A percentile compares a stretch with the other conserved stretches of the same genome.
These are phyloP conservation scores for Temnothorax curvispinosus DNA, from an alignment of 1,140 invertebrate genomes.

Conservation along the genomic window DNA sequence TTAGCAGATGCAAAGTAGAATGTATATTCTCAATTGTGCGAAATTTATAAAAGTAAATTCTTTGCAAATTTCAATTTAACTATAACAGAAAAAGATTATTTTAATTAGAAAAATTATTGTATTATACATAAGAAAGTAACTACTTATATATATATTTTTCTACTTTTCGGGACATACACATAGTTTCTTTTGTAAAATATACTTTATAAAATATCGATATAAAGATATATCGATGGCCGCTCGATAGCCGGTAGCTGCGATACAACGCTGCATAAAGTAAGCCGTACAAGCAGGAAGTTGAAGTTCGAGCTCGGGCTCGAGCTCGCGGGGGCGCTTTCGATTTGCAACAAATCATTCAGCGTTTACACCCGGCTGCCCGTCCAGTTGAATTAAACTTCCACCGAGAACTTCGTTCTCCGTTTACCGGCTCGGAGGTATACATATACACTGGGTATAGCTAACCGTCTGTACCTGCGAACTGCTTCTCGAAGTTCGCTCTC, in stretches of 20 bases:
- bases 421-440: constrained; percentile 65
- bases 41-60: not conserved
- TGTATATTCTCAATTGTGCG: not conserved
- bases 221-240: constrained; percentile 11
- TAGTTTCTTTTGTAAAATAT: not conserved
- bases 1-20: not conserved
- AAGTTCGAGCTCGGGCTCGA: constrained; percentile 28
- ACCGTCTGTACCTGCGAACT: constrained; percentile 71
- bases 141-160: not conserved
- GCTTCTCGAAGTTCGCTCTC: constrained; percentile 69
- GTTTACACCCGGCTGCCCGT: constrained; percentile 77
- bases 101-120: not conserved
- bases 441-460: constrained; percentile 72
- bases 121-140: not conserved
- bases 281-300: constrained; percentile 35
- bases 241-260: constrained; percentile 15
- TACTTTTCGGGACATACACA: not conserved
- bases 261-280: constrained; percentile 45
- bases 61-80: not conserved
- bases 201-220: constrained; percentile 1
- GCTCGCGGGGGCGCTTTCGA: constrained; percentile 73
- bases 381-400: constrained; percentile 82
- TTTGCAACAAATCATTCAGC: constrained; percentile 82
- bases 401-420: constrained; percentile 74
- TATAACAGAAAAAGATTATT: not conserved